Evolutionary conservation across 2,888 invertebrate genomes (phyloP).

Genomic region (Agrochola macilenta): DNA sequence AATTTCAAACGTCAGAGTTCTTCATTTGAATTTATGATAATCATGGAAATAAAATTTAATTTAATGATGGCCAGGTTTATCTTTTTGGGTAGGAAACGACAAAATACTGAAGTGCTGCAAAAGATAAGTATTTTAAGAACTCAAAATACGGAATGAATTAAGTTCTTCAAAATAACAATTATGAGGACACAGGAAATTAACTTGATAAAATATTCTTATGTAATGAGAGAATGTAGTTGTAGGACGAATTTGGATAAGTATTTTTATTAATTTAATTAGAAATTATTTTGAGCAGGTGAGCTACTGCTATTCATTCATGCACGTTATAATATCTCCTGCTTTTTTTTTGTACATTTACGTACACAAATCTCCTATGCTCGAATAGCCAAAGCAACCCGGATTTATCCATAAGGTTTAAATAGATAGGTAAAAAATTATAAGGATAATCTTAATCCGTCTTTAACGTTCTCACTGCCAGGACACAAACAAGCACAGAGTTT

Average conservation of each 20-base stretch:
- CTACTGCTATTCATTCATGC: not conserved
- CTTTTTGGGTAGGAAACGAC: not conserved
- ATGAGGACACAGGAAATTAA: conserved; percentile 32
- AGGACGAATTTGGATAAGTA: not conserved
- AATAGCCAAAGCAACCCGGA: not conserved
- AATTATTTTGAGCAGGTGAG: not conserved
- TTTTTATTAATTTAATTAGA: not conserved
- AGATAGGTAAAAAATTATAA: not conserved
- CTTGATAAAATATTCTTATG: conserved; percentile 30
- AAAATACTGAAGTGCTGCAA: not conserved
- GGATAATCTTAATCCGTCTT: not conserved
- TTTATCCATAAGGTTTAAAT: not conserved
- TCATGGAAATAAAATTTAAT: conserved; percentile 8
- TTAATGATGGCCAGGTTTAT: conserved; percentile 7
- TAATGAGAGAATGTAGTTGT: conserved; percentile 22
- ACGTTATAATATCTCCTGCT: not conserved
- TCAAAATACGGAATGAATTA: conserved; percentile 37
- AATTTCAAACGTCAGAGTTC: conserved; percentile 27
- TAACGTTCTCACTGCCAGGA: too few relatives aligned
- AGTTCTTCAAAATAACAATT: conserved; percentile 20
- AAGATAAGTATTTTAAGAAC: not conserved
- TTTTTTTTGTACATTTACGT: too few relatives aligned
- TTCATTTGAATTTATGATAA: conserved; percentile 29
- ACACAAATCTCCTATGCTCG: not conserved
- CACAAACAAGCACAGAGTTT: not conserved